These are phyloP conservation scores for Loriculus beryllinus DNA, from an alignment of 2,797 vertebrate species.

Conservation along the genomic window DNA sequence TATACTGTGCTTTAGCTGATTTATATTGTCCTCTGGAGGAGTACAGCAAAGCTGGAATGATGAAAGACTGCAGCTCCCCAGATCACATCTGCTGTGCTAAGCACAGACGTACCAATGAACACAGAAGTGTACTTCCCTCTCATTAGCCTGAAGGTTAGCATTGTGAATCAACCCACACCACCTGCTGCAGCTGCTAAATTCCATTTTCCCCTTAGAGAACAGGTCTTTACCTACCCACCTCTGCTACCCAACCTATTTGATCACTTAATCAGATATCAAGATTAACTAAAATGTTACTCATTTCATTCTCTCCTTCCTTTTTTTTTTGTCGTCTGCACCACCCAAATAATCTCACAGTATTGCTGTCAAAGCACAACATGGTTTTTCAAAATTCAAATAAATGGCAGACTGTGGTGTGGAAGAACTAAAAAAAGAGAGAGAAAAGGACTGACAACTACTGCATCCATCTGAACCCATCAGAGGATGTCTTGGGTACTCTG, in stretches of 20 bases:
- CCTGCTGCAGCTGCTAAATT: not conserved
- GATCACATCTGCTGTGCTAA: not conserved
- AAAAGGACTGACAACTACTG: not conserved
- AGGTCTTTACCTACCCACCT: not conserved
- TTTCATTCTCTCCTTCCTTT: not conserved
- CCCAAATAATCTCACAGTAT: not conserved
- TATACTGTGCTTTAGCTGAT: not conserved
- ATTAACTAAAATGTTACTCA: not conserved
- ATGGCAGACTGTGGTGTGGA: not conserved
- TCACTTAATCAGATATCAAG: not conserved
- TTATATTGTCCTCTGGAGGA: not conserved
- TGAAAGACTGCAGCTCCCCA: not conserved
- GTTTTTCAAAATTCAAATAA: not conserved
- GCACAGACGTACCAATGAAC: not conserved
- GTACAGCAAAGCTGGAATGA: not conserved
- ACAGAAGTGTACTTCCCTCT: not conserved
- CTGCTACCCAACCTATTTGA: not conserved
- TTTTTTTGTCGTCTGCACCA: not conserved
- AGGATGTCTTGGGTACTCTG: rapidly evolving
- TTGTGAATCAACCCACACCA: rapidly evolving
- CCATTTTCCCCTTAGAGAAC: not conserved
- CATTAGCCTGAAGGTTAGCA: rapidly evolving
- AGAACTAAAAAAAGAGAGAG: no score
- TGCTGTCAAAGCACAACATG: not conserved
- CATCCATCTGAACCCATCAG: rapidly evolving